These are phyloP conservation scores for Halocynthia aurantium DNA, from an alignment of 23 tunicate genomes.

Conservation along the genomic window DNA sequence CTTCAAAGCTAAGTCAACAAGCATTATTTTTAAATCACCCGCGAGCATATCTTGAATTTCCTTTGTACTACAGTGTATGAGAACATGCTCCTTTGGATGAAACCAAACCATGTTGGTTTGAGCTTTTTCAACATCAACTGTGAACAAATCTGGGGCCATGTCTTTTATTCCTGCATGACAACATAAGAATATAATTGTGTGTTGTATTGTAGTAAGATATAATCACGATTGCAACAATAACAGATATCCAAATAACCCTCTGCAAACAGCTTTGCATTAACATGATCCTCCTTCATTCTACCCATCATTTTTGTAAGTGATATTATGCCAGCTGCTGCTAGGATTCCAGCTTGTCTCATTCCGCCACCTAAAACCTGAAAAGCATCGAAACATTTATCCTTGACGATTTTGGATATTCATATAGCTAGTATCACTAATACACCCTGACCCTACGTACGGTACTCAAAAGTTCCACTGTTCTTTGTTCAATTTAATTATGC, in stretches of 20 bases:
- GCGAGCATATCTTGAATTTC: constrained; percentile 21
- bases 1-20: too few relatives aligned
- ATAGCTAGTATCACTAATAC: too few relatives aligned
- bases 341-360: constrained; percentile 58
- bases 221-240: not conserved
- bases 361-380: constrained; percentile 50
- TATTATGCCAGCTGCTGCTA: constrained; percentile 56
- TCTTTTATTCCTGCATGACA: not conserved
- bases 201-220: not conserved
- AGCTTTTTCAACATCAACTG: constrained; percentile 19
- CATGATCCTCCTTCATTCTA: constrained; percentile 39
- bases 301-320: constrained; percentile 25
- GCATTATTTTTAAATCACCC: not conserved
- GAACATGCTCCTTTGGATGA: constrained; percentile 13
- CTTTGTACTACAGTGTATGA: not conserved
- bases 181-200: not conserved
- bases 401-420: too few relatives aligned
- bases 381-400: not conserved
- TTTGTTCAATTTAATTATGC: too few relatives aligned
- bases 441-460: too few relatives aligned
- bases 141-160: constrained; percentile 6
- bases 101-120: constrained; percentile 51
- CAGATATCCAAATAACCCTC: constrained; percentile 12
- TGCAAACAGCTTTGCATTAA: constrained; percentile 40
- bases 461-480: too few relatives aligned